Evolutionary conservation across 30 jellyfish, hydroid and myxozoan species (phyloP).

Genomic region (Calvadosia cruxmelitensis): DNA sequence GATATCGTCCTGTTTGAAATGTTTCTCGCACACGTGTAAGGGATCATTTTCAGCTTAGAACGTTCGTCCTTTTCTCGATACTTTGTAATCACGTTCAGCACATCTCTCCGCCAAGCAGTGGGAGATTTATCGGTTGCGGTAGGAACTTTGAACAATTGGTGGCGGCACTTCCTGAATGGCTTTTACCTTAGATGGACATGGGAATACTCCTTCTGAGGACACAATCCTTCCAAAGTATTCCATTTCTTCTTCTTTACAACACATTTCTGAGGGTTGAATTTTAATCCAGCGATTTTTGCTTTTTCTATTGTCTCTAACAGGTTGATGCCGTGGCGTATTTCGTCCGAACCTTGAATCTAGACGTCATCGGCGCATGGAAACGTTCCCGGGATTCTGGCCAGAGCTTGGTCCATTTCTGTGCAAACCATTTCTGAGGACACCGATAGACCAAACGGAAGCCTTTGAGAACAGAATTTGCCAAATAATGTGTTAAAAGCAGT

Average conservation of each 20-base stretch:
- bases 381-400: constrained; percentile 14
- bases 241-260: constrained; percentile 11
- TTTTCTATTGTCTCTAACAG: constrained; percentile 20
- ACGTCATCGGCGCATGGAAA: constrained; percentile 29
- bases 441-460: constrained; percentile 14
- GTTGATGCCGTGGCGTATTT: constrained; percentile 13
- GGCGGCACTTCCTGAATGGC: neutral
- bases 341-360: constrained; percentile 28
- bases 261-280: constrained; percentile 26
- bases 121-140: too few relatives aligned
- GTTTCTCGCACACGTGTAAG: too few relatives aligned
- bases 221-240: constrained; percentile 28
- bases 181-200: constrained; percentile 22
- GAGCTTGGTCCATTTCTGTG: neutral
- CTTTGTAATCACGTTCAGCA: too few relatives aligned
- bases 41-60: too few relatives aligned
- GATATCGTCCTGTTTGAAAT: too few relatives aligned
- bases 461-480: constrained; percentile 4
- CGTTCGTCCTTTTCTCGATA: too few relatives aligned
- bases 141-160: too few relatives aligned
- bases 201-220: constrained; percentile 15
- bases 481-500: constrained; percentile 18
- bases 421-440: constrained; percentile 21
- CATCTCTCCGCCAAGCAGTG: too few relatives aligned
- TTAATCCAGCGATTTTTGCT: constrained; percentile 23